Conservation (phyloP, 2,888 invertebrate genomes). For the Lymantria dispar region DNA sequence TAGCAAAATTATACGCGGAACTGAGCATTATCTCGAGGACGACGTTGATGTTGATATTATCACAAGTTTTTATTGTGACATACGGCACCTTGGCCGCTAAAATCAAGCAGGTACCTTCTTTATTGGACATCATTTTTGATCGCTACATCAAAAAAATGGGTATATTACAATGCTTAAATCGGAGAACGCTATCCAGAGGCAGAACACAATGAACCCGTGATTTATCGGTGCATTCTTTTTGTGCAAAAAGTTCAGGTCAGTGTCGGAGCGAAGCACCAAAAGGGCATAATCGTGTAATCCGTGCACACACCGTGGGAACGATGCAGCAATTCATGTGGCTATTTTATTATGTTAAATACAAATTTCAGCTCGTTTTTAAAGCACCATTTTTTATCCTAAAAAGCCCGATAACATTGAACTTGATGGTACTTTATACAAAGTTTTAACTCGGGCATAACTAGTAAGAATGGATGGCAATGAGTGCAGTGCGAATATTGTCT, state of each 20-base stretch:
- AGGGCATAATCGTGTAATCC: constrained; percentile 78
- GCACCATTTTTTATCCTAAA: too few relatives aligned
- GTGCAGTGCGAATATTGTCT: too few relatives aligned
- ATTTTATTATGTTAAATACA: constrained; percentile 22
- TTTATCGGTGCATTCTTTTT: constrained; percentile 76
- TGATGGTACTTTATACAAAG: too few relatives aligned
- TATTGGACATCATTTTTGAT: constrained; percentile 66
- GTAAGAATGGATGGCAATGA: too few relatives aligned
- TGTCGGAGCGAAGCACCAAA: constrained; percentile 75
- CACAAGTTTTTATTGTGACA: constrained; percentile 70
- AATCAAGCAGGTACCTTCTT: constrained; percentile 73
- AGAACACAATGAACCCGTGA: constrained; percentile 71
- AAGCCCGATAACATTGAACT: too few relatives aligned
- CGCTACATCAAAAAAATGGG: constrained; percentile 61
- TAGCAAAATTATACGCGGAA: constrained; percentile 37
- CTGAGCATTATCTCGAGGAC: constrained; percentile 27
- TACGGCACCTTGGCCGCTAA: constrained; percentile 75
- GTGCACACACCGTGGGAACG: constrained; percentile 71
- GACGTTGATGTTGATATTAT: constrained; percentile 52
- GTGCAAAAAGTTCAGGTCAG: constrained; percentile 78
- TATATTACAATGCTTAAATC: constrained; percentile 60
- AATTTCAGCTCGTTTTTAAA: not conserved
- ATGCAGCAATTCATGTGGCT: constrained; percentile 28
- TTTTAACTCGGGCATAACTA: too few relatives aligned
- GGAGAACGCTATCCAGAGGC: constrained; percentile 63